Percentiles rank a stretch among this genome's conserved stretches.
phyloP scores from a whole-genome alignment of 1,140 invertebrate genomes.

The Oreohelix idahoensis region DNA sequence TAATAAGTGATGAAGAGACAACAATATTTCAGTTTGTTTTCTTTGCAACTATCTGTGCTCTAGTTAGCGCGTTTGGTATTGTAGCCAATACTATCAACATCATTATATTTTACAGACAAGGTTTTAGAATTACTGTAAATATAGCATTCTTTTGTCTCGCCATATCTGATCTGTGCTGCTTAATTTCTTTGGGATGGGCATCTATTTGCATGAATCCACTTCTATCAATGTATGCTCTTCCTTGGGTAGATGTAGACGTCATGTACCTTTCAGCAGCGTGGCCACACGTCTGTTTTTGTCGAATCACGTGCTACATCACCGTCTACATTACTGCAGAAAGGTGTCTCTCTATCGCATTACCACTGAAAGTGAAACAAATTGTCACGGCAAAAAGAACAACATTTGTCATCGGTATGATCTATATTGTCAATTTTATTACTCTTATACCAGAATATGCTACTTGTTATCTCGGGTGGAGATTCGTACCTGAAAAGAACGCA shows the following conservation, averaged over 20 bases:
- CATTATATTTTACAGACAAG: neutral
- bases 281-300: no score
- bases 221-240: neutral
- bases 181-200: neutral
- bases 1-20: no score
- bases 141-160: neutral
- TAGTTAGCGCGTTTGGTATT: neutral
- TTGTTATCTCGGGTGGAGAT: neutral
- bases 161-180: neutral
- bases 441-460: conserved; percentile 4
- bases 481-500: neutral
- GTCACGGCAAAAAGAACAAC: neutral
- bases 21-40: no score
- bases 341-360: conserved; percentile 14
- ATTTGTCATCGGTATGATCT: neutral
- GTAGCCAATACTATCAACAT: conserved; percentile 3
- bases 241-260: neutral
- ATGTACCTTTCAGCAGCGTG: conserved; percentile 3
- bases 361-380: no score
- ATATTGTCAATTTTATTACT: neutral
- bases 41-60: no score
- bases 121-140: neutral
- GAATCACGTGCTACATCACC: no score
- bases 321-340: no score
- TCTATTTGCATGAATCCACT: neutral